Evolutionary conservation across 1,140 invertebrate genomes (phyloP), one percentile per base, ranked within the genome.

Genomic region (Daktulosphaira vitifoliae): DNA sequence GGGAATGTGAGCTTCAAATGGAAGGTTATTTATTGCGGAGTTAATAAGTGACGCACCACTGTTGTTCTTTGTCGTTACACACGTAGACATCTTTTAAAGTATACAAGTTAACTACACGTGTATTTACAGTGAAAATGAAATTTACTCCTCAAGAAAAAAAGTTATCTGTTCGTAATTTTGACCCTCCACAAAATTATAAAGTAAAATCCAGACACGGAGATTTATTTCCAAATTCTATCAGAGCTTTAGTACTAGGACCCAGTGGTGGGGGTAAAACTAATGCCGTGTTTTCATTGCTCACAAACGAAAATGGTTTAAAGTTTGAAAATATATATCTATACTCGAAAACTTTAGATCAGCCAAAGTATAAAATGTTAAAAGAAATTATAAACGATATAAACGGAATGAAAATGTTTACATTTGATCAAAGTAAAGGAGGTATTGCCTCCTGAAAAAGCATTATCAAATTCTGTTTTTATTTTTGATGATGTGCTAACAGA

Each of bases 1-100:
- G 6, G 76, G 75, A 26, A 78, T 49, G 69, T 79, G 73, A 48
- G 76, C 46, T 71, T 79, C 76, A 37, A 75, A 44, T 8, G 76
- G 75, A 20, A 78, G 59, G 23, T 71, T 72, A 70, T 78, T 73
- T 18, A 77, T 76, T 13, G 73, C 23, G 25, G 48, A 71, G 66
- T 76, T 75, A 4, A 42, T 6, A 4, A 42, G 38, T n/a, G n/a
- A n/a, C n/a, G n/a, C n/a, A n/a, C n/a, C n/a, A n/a, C n/a, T n/a
- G n/a, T n/a, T n/a, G n/a, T n/a, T n/a, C n/a, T n/a, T n/a, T n/a
- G n/a, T n/a, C n/a, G n/a, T n/a, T n/a, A n/a, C n/a, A n/a, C n/a
- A n/a, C n/a, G n/a, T n/a, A n/a, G n/a, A n/a, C n/a, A n/a, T n/a
- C n/a, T n/a, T n/a, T n/a, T n/a, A n/a, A n/a, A n/a, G n/a, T n/a